phyloP scores from a whole-genome alignment of 2,888 invertebrate species.

The Apotomis capreana region DNA sequence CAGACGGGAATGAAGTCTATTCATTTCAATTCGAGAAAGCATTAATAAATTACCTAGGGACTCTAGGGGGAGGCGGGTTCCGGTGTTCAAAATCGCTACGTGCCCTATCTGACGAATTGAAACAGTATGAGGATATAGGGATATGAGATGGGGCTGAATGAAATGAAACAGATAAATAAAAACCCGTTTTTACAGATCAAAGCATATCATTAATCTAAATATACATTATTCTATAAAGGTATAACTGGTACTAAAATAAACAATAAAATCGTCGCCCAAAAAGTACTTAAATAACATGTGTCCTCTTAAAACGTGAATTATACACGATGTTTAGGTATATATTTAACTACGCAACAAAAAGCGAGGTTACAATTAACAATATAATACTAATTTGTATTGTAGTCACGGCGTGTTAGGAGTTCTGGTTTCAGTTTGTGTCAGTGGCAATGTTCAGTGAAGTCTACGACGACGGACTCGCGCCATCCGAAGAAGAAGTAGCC shows the following conservation, averaged over 20 bases:
- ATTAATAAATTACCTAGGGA: too few species aligned
- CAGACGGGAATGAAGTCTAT: too few species aligned
- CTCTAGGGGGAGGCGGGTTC: too few species aligned
- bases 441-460: conserved; percentile 98
- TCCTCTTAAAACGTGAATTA: conserved; percentile 74
- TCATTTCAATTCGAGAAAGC: too few species aligned
- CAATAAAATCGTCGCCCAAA: conserved; percentile 58
- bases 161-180: conserved; percentile 18
- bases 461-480: conserved; percentile 96
- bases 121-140: too few species aligned
- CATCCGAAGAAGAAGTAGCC: conserved; percentile 98
- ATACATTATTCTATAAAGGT: conserved; percentile 66
- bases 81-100: too few species aligned
- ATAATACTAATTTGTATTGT: conserved; percentile 61
- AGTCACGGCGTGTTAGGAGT: conserved; percentile 19
- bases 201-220: conserved; percentile 62
- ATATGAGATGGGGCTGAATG: too few species aligned
- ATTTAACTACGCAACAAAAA: conserved; percentile 62
- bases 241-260: conserved; percentile 71
- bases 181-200: conserved; percentile 49
- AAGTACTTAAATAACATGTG: conserved; percentile 62
- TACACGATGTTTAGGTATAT: conserved; percentile 66
- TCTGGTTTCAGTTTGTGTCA: conserved; percentile 74
- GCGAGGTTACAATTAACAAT: conserved; percentile 60
- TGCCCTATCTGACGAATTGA: too few species aligned